Base-by-base conservation (phyloP, 2,113 vertebrate species). In the Serinus canaria region DNA sequence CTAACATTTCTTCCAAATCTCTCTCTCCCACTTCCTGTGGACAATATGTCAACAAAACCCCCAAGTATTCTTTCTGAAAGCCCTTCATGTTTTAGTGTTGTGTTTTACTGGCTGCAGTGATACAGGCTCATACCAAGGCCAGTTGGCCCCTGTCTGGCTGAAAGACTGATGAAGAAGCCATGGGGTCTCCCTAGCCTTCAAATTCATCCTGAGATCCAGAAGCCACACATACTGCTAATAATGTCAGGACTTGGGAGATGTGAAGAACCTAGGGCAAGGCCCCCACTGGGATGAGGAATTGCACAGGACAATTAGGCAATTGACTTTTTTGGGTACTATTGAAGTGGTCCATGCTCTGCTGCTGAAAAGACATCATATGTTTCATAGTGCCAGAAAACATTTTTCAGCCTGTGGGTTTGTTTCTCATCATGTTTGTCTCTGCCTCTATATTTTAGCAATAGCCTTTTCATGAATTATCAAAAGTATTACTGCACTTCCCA, bases 21-120 rank as follows among this genome's bases (percentile, higher is more conserved):
- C 49, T 89, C 49, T 92, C 66, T 91, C 81, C n/a, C 37, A 52
- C n/a, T 85, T 92, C 70, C 89, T 77, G 62, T 91, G 96, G 95
- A 91, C 89, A 95, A 78, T 39, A 93, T 89, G 50, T 53, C 47
- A 81, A 16, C 39, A 62, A 73, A 66, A 6, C 22, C 70, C 12
- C 15, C 43, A 70, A 33, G 25, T 28, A 24, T 21, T 59, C 10
- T 47, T 46, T 93, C 41, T 68, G 44, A 75, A 92, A 75, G 11
- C 33, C 18, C 8, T 91, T 77, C 28, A 17, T 63, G 33, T 90
- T 49, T 69, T 23, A 47, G 27, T 30, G 11, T 23, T 68, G 19
- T 41, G 39, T 83, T 90, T 89, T 80, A 8, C 27, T 63, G 22
- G 47, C 13, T 75, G 44, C 37, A 83, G 4, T 46, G 55, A 47